Percentiles rank a stretch among this genome's conserved stretches.
Conservation (phyloP, 2,797 vertebrate species). For the Sebastes wilsoni region DNA sequence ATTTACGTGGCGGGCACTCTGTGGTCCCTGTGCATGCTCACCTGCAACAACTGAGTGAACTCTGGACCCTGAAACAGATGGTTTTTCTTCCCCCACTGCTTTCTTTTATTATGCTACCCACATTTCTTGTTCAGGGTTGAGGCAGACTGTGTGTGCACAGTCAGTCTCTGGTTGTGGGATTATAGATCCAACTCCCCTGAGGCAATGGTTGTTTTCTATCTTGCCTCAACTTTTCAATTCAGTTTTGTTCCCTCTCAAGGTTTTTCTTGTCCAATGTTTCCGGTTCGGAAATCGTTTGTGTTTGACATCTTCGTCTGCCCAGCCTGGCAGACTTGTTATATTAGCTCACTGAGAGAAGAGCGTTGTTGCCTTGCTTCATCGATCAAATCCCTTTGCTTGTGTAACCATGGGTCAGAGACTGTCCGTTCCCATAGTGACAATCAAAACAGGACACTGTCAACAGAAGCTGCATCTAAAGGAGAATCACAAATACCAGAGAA, state of each 20-base stretch:
- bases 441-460: conserved; percentile 58
- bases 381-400: conserved; percentile 62
- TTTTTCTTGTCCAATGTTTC: neutral
- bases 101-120: conserved; percentile 41
- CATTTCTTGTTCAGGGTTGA: conserved; percentile 31
- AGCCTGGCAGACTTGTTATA: neutral
- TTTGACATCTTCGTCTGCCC: neutral
- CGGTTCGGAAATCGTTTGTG: neutral
- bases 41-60: conserved; percentile 56
- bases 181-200: neutral
- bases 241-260: neutral
- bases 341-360: conserved; percentile 9
- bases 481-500: conserved; percentile 16
- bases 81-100: conserved; percentile 19
- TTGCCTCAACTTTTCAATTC: neutral
- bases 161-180: neutral
- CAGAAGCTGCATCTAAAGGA: conserved; percentile 30
- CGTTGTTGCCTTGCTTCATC: conserved; percentile 50
- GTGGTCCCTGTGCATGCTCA: conserved; percentile 41
- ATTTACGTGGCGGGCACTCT: conserved; percentile 51
- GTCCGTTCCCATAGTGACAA: conserved; percentile 75
- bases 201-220: neutral
- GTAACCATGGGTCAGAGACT: conserved; percentile 61
- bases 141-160: conserved; percentile 7
- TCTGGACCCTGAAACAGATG: conserved; percentile 66